Conservation (phyloP, 1,140 invertebrate species). For the Drosophila parabipectinata region DNA sequence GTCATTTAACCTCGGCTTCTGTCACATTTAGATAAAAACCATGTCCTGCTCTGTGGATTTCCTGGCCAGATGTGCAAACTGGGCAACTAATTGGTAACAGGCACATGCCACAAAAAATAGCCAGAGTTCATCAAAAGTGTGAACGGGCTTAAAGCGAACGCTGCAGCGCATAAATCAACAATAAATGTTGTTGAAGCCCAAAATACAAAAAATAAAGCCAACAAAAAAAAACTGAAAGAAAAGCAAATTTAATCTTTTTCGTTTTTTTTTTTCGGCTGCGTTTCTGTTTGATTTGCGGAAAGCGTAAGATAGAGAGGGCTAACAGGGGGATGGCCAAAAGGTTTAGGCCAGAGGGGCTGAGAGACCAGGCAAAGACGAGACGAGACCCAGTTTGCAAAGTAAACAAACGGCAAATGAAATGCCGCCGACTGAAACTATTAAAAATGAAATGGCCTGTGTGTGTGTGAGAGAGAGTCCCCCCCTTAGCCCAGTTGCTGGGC, state of each 20-base stretch:
- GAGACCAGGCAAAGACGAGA: background rate
- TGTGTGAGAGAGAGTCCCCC: conserved; percentile 1
- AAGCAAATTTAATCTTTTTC: conserved; percentile 32
- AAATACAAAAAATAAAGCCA: conserved; percentile 30
- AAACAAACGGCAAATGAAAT: conserved; percentile 80
- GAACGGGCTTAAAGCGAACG: conserved; percentile 31
- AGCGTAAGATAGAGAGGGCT: conserved; percentile 13
- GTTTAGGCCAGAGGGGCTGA: background rate
- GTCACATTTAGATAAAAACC: conserved; percentile 8
- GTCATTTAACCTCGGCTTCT: background rate
- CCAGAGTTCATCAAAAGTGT: conserved; percentile 18
- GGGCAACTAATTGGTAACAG: no score
- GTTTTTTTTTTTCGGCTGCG: conserved; percentile 22
- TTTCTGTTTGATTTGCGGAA: conserved; percentile 67
- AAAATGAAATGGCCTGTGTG: conserved; percentile 70
- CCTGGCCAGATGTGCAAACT: no score
- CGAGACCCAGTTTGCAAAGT: conserved; percentile 73
- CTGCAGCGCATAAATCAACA: conserved; percentile 62
- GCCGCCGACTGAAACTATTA: conserved; percentile 74
- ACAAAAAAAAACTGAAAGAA: background rate
- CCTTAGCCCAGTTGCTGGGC: background rate
- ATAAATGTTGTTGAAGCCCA: conserved; percentile 22
- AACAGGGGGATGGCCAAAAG: background rate
- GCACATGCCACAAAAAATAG: background rate
- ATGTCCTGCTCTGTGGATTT: background rate